These are phyloP conservation scores for Pomacea canaliculata DNA, from an alignment of 2,888 invertebrate species.

Conservation along the genomic window DNA sequence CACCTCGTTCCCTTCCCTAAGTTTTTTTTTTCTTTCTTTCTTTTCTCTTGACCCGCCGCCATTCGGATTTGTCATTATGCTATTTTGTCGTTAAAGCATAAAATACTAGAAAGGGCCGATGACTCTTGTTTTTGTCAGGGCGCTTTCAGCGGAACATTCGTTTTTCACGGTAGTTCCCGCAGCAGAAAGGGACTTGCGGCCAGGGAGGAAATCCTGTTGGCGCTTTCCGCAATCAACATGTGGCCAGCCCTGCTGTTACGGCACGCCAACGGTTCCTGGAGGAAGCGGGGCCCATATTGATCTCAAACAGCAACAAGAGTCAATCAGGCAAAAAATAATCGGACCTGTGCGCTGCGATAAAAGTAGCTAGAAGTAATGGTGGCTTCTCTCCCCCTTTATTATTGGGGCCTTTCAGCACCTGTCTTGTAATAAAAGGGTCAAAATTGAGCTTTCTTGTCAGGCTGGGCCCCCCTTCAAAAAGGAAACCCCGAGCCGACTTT, in stretches of 20 bases:
- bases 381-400: slow-evolving; percentile 17
- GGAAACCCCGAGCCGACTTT: slow-evolving; percentile 17
- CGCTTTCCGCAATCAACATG: slow-evolving; percentile 29
- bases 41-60: slow-evolving; percentile 9
- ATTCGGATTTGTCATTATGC: slow-evolving; percentile 25
- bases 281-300: slow-evolving; percentile 3
- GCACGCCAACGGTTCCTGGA: slow-evolving; percentile 16
- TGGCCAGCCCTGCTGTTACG: slow-evolving; percentile 21
- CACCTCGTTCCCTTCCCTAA: background rate
- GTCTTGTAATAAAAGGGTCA: slow-evolving; percentile 29
- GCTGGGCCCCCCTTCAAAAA: slow-evolving; percentile 18
- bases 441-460: slow-evolving; percentile 30
- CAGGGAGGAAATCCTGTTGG: slow-evolving; percentile 26
- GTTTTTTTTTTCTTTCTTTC: background rate
- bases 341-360: slow-evolving; percentile 24
- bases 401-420: slow-evolving; percentile 17
- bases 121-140: slow-evolving; percentile 24
- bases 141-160: slow-evolving; percentile 27
- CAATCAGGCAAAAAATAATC: slow-evolving; percentile 29
- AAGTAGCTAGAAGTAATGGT: slow-evolving; percentile 24
- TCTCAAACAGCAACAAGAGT: slow-evolving; percentile 25
- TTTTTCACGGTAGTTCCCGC: slow-evolving; percentile 18
- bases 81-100: slow-evolving; percentile 25
- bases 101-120: slow-evolving; percentile 15
- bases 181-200: slow-evolving; percentile 13